Evolutionary conservation across 2,797 vertebrate genomes (phyloP), one percentile per base, ranked within the genome.

Genomic region (Pteropus rufus): DNA sequence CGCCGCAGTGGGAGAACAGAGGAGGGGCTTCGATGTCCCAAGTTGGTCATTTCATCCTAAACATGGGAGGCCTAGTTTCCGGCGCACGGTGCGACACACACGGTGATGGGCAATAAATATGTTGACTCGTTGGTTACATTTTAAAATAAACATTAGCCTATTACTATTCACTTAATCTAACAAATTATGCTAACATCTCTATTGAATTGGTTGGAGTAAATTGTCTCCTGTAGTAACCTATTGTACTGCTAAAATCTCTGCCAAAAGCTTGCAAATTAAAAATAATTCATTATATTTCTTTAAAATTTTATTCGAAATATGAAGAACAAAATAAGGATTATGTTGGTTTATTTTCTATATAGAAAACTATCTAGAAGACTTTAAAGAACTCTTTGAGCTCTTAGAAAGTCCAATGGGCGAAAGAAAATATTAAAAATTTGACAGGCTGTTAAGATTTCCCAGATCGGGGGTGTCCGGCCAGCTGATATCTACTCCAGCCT

Each of bases 281-380:
- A 75, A 77, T 1, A 31, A 62, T 18, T 65, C 19, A 39, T 67
- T 58, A 10, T 0, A 19, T 49, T 56, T 52, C 29, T 88, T 82
- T 29, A 65, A 70, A 46, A 15, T 44, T 65, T 36, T n/a, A 73
- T 64, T 36, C n/a, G 54, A 96, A 85, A 79, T 82, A 10, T 23
- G 60, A 81, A 85, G 62, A 93, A 93, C 24, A 80, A 75, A 95
- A n/a, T 39, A 72, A 36, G 10, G 16, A 89, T 34, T 36, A 7
- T 23, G 10, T 58, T 23, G 31, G 12, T 69, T 93, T 73, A 5
- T 62, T 80, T 93, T 83, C 44, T 67, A 39, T 64, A 65, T 0
- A 11, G 23, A 54, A 86, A 82, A 46, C 15, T 41, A 36, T 76
- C 39, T 65, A 75, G n/a, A 54, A 95, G 75, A 58, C 21, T 36